phyloP scores from a whole-genome alignment of 2,888 invertebrate species.

The Hetaerina titia region DNA sequence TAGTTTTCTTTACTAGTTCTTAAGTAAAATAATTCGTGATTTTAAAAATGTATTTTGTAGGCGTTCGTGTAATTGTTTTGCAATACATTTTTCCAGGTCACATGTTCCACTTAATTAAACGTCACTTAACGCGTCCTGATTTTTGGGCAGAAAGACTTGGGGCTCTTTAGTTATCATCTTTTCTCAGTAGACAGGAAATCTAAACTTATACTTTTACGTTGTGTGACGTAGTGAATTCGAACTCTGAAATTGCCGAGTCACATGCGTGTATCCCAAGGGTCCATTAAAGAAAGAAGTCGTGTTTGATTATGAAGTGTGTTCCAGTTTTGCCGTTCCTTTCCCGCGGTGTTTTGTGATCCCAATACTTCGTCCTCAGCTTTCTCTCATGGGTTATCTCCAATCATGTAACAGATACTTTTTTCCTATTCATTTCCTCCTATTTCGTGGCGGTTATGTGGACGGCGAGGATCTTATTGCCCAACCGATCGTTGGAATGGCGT shows the following conservation, averaged over 20 bases:
- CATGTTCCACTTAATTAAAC: neutral
- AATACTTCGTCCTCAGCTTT: neutral
- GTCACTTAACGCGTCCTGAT: neutral
- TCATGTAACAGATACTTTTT: neutral
- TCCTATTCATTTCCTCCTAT: neutral
- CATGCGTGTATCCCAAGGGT: neutral
- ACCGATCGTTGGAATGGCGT: neutral
- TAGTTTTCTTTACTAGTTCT: no score
- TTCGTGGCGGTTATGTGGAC: neutral
- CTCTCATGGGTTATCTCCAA: neutral
- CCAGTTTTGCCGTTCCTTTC: neutral
- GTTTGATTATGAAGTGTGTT: neutral
- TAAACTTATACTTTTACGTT: neutral
- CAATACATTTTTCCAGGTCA: neutral
- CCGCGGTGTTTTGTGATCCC: neutral
- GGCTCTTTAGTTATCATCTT: neutral
- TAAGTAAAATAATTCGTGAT: no score
- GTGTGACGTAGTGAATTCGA: constrained; percentile 15
- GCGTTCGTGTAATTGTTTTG: no score
- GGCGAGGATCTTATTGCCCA: neutral
- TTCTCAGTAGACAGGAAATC: neutral
- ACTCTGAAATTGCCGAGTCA: neutral
- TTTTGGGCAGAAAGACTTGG: neutral
- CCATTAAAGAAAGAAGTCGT: neutral
- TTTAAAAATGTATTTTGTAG: no score